Evolutionary conservation across 2,888 invertebrate genomes (phyloP).

Genomic region (Andrena dorsata): DNA sequence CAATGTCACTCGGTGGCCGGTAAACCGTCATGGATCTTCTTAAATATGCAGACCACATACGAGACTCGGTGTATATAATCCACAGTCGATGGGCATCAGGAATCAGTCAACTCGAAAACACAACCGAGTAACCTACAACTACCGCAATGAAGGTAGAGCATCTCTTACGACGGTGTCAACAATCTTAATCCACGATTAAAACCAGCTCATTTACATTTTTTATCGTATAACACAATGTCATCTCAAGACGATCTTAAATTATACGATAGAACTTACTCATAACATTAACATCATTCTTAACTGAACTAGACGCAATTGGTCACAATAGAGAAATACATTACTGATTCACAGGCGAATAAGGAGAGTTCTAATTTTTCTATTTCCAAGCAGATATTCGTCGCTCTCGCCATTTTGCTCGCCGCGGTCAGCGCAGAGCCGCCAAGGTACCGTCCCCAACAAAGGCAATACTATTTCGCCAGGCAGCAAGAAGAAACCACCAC

Average conservation of each 20-base stretch:
- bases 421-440: conserved; percentile 85
- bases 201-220: not conserved
- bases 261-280: not conserved
- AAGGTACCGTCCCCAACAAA: conserved; percentile 77
- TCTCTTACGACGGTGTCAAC: not conserved
- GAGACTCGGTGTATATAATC: conserved; percentile 80
- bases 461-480: conserved; percentile 81
- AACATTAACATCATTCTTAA: not conserved
- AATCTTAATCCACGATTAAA: not conserved
- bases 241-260: not conserved
- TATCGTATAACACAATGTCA: not conserved
- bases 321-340: no score
- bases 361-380: not conserved
- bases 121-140: conserved; percentile 71
- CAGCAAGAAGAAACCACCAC: conserved; percentile 76
- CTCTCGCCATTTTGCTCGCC: conserved; percentile 82
- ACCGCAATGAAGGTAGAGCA: conserved; percentile 81
- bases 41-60: conserved; percentile 80
- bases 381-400: conserved; percentile 80
- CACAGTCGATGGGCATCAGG: conserved; percentile 68
- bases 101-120: conserved; percentile 81
- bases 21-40: conserved; percentile 59
- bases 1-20: conserved; percentile 79
- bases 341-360: not conserved
- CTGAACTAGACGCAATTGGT: not conserved